phyloP scores from a whole-genome alignment of 2,888 invertebrate species.

The Steinernema hermaphroditum region DNA sequence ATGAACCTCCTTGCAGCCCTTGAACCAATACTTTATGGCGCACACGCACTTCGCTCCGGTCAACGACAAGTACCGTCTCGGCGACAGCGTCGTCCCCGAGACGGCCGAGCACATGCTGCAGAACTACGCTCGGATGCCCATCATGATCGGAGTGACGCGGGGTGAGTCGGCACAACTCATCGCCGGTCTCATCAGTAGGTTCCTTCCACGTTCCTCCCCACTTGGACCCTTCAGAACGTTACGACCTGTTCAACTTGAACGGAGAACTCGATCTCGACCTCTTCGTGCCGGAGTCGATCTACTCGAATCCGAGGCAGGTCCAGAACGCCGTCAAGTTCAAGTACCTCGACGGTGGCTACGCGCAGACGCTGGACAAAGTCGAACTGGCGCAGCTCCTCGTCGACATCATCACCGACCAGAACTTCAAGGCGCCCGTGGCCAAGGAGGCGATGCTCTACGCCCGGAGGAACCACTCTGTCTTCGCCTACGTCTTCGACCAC shows the following conservation, averaged over 20 bases:
- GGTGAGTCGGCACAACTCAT: conserved; percentile 39
- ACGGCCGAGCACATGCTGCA: conserved; percentile 32
- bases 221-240: neutral
- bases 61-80: conserved; percentile 34
- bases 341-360: neutral
- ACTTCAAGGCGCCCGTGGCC: conserved; percentile 25
- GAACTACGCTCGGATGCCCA: conserved; percentile 32
- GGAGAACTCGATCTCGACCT: conserved; percentile 21
- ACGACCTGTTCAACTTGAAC: neutral
- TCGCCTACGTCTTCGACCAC: conserved; percentile 39
- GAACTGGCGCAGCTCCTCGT: conserved; percentile 4
- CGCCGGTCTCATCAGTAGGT: conserved; percentile 35
- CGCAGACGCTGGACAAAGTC: conserved; percentile 16
- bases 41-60: conserved; percentile 47
- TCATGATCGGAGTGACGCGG: conserved; percentile 37
- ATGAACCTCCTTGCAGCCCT: conserved; percentile 30
- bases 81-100: conserved; percentile 34
- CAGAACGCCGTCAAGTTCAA: conserved; percentile 28
- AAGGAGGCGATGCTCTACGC: conserved; percentile 37
- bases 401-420: conserved; percentile 8
- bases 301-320: conserved; percentile 22
- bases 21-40: conserved; percentile 43
- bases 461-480: conserved; percentile 10
- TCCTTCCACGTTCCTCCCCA: neutral
- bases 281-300: conserved; percentile 18